A percentile compares a stretch with the other conserved stretches of the same genome.
phyloP scores from a whole-genome alignment of 2,888 invertebrate genomes.

The Clanis bilineata region DNA sequence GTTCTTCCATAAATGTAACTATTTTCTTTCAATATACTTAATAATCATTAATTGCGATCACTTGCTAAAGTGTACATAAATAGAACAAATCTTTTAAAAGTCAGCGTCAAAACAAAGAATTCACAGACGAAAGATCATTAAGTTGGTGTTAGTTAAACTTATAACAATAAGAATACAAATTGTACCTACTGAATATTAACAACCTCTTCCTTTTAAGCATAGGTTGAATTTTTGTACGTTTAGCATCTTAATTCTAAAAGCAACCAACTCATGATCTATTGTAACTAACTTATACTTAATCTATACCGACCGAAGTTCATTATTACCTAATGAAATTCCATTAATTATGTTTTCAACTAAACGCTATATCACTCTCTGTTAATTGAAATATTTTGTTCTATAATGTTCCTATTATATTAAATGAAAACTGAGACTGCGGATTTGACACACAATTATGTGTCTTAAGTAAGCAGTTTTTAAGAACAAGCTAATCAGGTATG shows the following conservation, averaged over 20 bases:
- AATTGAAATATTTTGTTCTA: slow-evolving; percentile 53
- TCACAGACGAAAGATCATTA: no score
- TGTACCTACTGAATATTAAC: no score
- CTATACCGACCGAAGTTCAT: slow-evolving; percentile 32
- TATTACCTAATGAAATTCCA: slow-evolving; percentile 45
- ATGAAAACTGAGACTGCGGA: slow-evolving; percentile 28
- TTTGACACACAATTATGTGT: slow-evolving; percentile 27
- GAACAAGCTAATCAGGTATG: neutral
- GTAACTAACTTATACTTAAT: slow-evolving; percentile 30
- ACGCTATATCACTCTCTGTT: slow-evolving; percentile 54
- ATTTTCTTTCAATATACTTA: no score
- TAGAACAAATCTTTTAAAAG: no score
- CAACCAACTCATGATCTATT: slow-evolving; percentile 15
- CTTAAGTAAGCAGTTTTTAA: neutral
- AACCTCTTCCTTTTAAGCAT: no score
- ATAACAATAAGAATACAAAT: no score
- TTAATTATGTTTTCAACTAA: slow-evolving; percentile 59
- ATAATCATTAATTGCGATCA: no score
- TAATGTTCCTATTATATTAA: slow-evolving; percentile 31
- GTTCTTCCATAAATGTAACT: no score
- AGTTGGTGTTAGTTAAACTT: no score
- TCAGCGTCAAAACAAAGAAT: no score
- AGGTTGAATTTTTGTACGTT: no score
- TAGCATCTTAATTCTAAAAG: neutral
- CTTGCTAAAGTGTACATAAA: no score